These are phyloP conservation scores for Galeopterus variegatus DNA, from an alignment of 2,113 vertebrate genomes.

Conservation along the genomic window DNA sequence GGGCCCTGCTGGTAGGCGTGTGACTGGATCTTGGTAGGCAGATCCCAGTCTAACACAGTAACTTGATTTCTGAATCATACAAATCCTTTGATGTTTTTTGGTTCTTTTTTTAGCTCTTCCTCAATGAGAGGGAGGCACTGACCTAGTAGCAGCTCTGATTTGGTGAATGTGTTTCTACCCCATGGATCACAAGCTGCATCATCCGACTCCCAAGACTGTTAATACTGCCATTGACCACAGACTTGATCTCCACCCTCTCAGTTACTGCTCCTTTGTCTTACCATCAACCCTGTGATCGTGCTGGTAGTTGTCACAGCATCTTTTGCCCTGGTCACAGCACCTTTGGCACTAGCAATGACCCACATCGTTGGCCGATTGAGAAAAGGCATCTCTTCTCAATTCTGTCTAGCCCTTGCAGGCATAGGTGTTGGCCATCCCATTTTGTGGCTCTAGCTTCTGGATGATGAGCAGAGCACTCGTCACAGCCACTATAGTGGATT, in stretches of 20 bases:
- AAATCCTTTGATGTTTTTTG: conserved; percentile 89
- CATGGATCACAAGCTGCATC: no score
- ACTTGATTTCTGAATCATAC: conserved; percentile 85
- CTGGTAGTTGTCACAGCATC: no score
- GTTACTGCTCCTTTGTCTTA: no score
- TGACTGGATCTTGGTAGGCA: conserved; percentile 90
- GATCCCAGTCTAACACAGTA: conserved; percentile 89
- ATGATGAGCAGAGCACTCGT: conserved; percentile 91
- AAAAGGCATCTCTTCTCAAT: conserved; percentile 94
- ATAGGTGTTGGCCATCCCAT: conserved; percentile 94
- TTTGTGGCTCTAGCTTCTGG: conserved; percentile 93
- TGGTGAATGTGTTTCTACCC: no score
- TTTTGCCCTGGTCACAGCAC: no score
- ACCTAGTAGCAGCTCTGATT: no score
- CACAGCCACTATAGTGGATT: conserved; percentile 81
- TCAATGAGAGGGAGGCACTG: no score
- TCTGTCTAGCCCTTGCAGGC: conserved; percentile 95
- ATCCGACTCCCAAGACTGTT: no score
- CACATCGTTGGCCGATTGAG: conserved; percentile 90
- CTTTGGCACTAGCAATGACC: no score
- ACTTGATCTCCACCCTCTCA: no score
- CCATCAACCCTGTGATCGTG: no score
- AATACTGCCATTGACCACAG: no score
- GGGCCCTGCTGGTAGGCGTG: conserved; percentile 92
- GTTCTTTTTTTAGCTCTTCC: conserved; percentile 88